phyloP scores from a whole-genome alignment of 2,797 vertebrate species.

The Sebastes matsubarae region DNA sequence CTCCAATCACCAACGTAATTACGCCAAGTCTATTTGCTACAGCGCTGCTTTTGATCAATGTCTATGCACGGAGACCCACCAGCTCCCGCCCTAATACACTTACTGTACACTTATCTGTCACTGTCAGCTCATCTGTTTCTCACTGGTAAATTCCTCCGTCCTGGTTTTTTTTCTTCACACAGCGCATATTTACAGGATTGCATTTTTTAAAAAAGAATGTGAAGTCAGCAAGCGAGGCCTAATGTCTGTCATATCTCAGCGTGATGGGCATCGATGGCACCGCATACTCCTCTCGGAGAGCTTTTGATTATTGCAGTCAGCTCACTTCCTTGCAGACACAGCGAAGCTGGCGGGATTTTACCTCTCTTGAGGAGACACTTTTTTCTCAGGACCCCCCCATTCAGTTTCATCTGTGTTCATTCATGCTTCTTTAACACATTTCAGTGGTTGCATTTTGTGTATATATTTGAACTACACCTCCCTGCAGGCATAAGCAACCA shows the following conservation, averaged over 20 bases:
- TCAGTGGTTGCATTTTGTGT: not conserved
- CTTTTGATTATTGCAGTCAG: slow-evolving; percentile 33
- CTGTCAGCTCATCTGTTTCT: slow-evolving; percentile 40
- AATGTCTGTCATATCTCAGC: slow-evolving; percentile 79
- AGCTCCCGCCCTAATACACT: not conserved
- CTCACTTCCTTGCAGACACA: slow-evolving; percentile 34
- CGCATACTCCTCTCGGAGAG: not conserved
- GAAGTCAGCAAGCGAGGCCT: slow-evolving; percentile 73
- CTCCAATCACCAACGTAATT: slow-evolving; percentile 55
- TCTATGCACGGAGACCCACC: not conserved
- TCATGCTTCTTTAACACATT: not conserved
- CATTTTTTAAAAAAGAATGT: slow-evolving; percentile 66
- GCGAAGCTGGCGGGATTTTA: not conserved
- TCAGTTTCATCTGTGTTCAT: not conserved
- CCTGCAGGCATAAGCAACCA: not conserved
- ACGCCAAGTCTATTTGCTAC: slow-evolving; percentile 39
- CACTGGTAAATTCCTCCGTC: slow-evolving; percentile 3
- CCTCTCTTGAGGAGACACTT: not conserved
- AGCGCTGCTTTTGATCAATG: slow-evolving; percentile 40
- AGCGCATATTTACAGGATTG: slow-evolving; percentile 54
- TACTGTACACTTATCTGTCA: slow-evolving; percentile 9
- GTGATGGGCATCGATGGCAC: slow-evolving; percentile 57
- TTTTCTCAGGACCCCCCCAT: not conserved
- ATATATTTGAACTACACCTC: not conserved
- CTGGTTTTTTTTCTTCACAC: slow-evolving; percentile 4